Conservation (phyloP, 1,140 invertebrate species). For the Lordiphosa stackelbergi region DNA sequence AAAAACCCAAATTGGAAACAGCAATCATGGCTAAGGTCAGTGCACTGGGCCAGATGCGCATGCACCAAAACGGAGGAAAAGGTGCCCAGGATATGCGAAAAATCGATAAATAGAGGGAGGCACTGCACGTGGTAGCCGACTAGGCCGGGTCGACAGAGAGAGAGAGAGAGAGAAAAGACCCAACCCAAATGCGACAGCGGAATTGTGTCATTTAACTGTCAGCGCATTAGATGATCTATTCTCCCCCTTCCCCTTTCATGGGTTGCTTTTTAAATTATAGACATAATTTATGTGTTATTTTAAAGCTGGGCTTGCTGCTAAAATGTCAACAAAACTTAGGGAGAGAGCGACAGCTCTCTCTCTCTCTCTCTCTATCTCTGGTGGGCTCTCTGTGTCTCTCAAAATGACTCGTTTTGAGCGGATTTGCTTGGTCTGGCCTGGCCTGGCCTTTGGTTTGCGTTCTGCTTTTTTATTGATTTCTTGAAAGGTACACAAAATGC, state of each 20-base stretch:
- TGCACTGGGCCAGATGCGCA: conserved; percentile 64
- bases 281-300: conserved; percentile 27
- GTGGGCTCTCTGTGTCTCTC: conserved; percentile 4
- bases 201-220: conserved; percentile 73
- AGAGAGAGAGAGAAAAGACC: conserved; percentile 25
- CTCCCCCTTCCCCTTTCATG: neutral
- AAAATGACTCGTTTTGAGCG: conserved; percentile 63
- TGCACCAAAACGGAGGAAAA: conserved; percentile 39
- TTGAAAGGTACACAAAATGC: conserved; percentile 77
- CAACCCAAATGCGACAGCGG: conserved; percentile 30
- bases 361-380: conserved; percentile 8
- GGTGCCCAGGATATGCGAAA: conserved; percentile 51
- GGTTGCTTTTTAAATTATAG: conserved; percentile 58
- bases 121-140: conserved; percentile 33
- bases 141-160: conserved; percentile 33
- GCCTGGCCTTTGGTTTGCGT: conserved; percentile 44
- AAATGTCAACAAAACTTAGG: conserved; percentile 66
- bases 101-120: conserved; percentile 60
- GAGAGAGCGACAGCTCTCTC: conserved; percentile 23
- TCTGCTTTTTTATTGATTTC: conserved; percentile 73
- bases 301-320: conserved; percentile 25
- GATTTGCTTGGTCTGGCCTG: conserved; percentile 48
- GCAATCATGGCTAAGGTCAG: conserved; percentile 68
- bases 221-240: conserved; percentile 29
- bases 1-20: conserved; percentile 21